These are phyloP conservation scores for Argyresthia albistria DNA, from an alignment of 2,888 invertebrate species.

Conservation along the genomic window DNA sequence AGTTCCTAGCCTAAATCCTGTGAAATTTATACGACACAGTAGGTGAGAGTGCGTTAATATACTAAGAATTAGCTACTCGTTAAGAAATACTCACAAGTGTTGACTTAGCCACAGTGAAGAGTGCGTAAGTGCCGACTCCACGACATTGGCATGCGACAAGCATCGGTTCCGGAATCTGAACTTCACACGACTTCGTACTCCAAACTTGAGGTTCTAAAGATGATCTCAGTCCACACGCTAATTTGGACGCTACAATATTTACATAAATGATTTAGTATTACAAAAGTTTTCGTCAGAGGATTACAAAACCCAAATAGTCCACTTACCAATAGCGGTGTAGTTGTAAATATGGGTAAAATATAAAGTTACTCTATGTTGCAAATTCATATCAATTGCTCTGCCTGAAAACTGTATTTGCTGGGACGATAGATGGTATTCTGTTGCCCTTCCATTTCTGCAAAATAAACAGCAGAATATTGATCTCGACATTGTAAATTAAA, in stretches of 20 bases:
- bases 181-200: conserved; percentile 53
- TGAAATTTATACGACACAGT: too few relatives aligned
- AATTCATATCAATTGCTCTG: conserved; percentile 38
- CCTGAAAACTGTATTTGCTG: conserved; percentile 54
- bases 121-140: conserved; percentile 47
- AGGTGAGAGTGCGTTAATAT: too few relatives aligned
- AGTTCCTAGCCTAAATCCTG: too few relatives aligned
- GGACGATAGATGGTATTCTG: conserved; percentile 77
- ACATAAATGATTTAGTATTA: not conserved
- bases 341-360: conserved; percentile 51
- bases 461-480: not conserved
- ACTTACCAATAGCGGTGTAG: conserved; percentile 51
- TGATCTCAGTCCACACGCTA: conserved; percentile 54
- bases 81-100: conserved; percentile 38
- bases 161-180: conserved; percentile 45
- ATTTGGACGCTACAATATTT: conserved; percentile 36
- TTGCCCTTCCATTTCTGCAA: conserved; percentile 74
- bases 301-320: not conserved
- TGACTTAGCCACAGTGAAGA: conserved; percentile 47
- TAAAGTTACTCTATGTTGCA: conserved; percentile 43
- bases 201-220: conserved; percentile 60
- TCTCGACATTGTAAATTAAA: not conserved
- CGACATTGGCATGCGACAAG: conserved; percentile 49
- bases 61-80: too few relatives aligned
- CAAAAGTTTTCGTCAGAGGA: not conserved